Conservation (phyloP, 2,888 invertebrate genomes). For the Clunio marinus region DNA sequence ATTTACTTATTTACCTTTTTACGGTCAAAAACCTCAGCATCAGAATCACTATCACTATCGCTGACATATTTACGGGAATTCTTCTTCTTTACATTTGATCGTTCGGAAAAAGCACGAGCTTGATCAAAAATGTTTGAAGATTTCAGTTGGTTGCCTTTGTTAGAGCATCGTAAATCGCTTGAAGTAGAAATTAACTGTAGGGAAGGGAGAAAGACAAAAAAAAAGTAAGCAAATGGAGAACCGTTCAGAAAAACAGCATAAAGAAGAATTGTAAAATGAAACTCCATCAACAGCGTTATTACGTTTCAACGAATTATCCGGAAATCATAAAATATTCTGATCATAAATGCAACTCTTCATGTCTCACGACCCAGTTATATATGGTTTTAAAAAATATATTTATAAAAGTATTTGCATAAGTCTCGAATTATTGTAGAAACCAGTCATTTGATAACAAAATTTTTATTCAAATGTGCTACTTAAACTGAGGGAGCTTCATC, state of each 20-base stretch:
- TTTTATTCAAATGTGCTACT: background rate
- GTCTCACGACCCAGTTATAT: too few species aligned
- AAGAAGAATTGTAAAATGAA: too few species aligned
- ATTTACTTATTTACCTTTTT: slow-evolving; percentile 40
- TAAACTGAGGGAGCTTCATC: background rate
- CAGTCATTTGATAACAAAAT: background rate
- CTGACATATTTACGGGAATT: slow-evolving; percentile 45
- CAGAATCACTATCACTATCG: slow-evolving; percentile 58
- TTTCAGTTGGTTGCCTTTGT: slow-evolving; percentile 13
- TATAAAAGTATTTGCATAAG: background rate
- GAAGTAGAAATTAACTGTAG: slow-evolving; percentile 25
- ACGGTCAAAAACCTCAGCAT: slow-evolving; percentile 53
- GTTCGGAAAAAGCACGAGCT: slow-evolving; percentile 29
- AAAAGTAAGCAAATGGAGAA: background rate
- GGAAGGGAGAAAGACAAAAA: background rate
- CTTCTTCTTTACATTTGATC: slow-evolving; percentile 36
- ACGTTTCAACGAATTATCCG: too few species aligned
- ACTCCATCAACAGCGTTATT: too few species aligned
- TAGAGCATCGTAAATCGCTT: slow-evolving; percentile 11
- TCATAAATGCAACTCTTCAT: too few species aligned
- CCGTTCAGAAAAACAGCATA: too few species aligned
- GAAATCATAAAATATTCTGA: too few species aligned
- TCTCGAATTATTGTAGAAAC: background rate
- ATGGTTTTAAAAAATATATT: too few species aligned
- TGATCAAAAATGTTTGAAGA: slow-evolving; percentile 25